A percentile compares a stretch with the other conserved stretches of the same genome.
These are phyloP conservation scores for Mythimna albipuncta DNA, from an alignment of 2,888 invertebrate species.

Conservation along the genomic window DNA sequence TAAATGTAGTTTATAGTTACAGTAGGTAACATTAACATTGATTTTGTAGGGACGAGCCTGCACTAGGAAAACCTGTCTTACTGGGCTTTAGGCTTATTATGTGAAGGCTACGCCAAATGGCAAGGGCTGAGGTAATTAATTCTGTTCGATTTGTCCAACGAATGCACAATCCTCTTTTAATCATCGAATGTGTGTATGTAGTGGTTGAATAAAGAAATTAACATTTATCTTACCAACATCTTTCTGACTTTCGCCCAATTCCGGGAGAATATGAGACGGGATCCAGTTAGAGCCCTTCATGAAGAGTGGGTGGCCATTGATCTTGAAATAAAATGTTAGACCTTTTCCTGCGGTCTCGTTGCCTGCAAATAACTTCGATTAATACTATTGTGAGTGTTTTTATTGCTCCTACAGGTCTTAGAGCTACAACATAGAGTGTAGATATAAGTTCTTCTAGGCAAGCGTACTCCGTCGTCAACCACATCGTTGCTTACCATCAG, in stretches of 20 bases:
- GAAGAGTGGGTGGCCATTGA: slow-evolving; percentile 97
- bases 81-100: no score
- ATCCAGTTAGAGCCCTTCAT: slow-evolving; percentile 99
- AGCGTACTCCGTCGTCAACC: no score
- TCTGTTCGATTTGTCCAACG: background rate
- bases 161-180: background rate
- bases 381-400: background rate
- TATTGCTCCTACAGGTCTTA: no score
- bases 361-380: slow-evolving; percentile 72
- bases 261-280: slow-evolving; percentile 96
- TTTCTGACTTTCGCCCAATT: slow-evolving; percentile 90
- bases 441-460: no score
- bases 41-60: no score
- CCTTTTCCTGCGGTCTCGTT: slow-evolving; percentile 88
- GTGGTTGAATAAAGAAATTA: background rate
- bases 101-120: background rate
- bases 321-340: slow-evolving; percentile 95
- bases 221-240: slow-evolving; percentile 75
- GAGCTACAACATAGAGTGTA: no score
- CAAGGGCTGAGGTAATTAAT: background rate
- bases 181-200: background rate
- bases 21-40: no score
- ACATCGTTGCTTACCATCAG: no score
- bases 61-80: no score
- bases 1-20: no score